These are phyloP conservation scores for Agrochola litura DNA, from an alignment of 2,888 invertebrate genomes.

Conservation along the genomic window DNA sequence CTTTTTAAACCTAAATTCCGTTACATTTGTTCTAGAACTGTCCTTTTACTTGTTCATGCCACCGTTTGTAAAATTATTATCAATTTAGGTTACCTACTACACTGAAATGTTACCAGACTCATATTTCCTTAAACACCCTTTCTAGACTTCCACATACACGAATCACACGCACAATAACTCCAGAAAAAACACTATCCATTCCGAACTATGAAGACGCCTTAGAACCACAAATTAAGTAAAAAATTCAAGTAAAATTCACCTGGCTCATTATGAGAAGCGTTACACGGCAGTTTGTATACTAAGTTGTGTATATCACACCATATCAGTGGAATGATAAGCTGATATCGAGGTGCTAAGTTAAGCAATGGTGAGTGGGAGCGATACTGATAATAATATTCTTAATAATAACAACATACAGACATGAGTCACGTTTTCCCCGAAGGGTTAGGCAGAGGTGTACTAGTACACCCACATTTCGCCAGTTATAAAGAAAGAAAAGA, in stretches of 20 bases:
- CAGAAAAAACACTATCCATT: neutral
- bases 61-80: neutral
- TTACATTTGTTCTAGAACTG: slow-evolving; percentile 3
- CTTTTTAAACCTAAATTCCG: neutral
- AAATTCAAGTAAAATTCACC: slow-evolving; percentile 32
- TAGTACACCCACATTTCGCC: too few species aligned
- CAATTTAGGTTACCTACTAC: slow-evolving; percentile 12
- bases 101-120: neutral
- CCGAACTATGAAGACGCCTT: neutral
- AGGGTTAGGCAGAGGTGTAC: too few species aligned
- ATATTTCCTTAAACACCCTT: neutral
- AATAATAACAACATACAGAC: neutral
- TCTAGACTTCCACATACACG: neutral
- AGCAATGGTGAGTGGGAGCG: slow-evolving; percentile 11
- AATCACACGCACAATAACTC: neutral
- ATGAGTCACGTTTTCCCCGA: too few species aligned
- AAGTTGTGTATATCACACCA: slow-evolving; percentile 36
- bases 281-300: slow-evolving; percentile 39
- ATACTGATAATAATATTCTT: slow-evolving; percentile 24
- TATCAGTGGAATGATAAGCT: slow-evolving; percentile 50
- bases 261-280: slow-evolving; percentile 41
- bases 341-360: slow-evolving; percentile 23
- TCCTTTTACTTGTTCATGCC: too few species aligned
- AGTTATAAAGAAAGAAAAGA: too few species aligned
- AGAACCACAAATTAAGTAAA: neutral